These are phyloP conservation scores for Exocentrus adspersus DNA, from an alignment of 2,888 invertebrate genomes.

Conservation along the genomic window DNA sequence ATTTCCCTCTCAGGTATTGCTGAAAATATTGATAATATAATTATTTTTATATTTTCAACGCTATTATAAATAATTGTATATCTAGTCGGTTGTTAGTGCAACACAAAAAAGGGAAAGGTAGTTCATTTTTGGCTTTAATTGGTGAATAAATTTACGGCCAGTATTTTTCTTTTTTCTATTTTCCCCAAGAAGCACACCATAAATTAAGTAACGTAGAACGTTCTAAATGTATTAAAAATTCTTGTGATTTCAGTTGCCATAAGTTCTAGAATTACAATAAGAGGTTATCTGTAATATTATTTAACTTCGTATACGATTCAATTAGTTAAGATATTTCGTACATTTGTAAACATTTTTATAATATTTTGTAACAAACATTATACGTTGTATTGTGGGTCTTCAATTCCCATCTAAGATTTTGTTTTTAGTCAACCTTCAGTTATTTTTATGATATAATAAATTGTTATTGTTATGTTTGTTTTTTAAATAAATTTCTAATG, in stretches of 20 bases:
- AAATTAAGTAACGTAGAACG: not conserved
- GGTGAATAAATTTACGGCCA: not conserved
- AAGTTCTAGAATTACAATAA: not conserved
- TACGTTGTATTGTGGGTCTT: not conserved
- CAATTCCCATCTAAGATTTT: not conserved
- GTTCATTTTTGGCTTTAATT: not conserved
- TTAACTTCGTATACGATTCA: not conserved
- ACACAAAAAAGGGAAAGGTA: not conserved
- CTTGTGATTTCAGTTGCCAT: constrained; percentile 21
- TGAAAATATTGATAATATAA: constrained; percentile 2
- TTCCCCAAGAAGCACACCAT: constrained; percentile 3
- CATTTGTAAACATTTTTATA: no score
- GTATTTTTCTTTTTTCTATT: not conserved
- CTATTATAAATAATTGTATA: constrained; percentile 6
- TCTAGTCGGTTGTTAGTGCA: constrained; percentile 20
- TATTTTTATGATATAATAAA: not conserved
- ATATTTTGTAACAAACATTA: not conserved
- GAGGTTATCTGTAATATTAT: not conserved
- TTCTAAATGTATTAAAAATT: constrained; percentile 16
- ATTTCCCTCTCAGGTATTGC: not conserved
- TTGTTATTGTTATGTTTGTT: constrained; percentile 24
- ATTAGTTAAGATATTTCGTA: constrained; percentile 2
- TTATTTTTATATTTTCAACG: constrained; percentile 6
- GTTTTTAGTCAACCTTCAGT: not conserved
- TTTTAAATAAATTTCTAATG: constrained; percentile 18